Evolutionary conservation across 2,888 invertebrate genomes (phyloP), one percentile per base, ranked within the genome.

Genomic region (Drosophila mettleri): DNA sequence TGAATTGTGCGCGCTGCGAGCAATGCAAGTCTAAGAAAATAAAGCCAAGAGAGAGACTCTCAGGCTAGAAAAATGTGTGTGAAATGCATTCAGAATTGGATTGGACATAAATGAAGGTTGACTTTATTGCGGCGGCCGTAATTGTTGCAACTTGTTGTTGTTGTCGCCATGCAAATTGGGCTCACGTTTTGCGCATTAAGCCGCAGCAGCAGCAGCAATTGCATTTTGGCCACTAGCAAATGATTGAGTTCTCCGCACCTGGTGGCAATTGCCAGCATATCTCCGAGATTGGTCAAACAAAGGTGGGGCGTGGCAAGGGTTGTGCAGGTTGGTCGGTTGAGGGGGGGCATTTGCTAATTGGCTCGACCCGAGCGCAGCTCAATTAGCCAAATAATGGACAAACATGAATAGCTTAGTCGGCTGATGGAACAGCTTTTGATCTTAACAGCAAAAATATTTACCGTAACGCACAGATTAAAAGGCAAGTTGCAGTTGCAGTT

Each of bases 181-280:
- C 81, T 89, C 91, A 90, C 90, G 91, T 88, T 90, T 91, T 85
- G 74, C 73, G 79, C 89, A 90, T 90, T 90, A 89, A 85, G 77
- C 52, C 65, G 63, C 84, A 89, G 89, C 89, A 84, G 74, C 58
- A 12, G 61, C 75, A 66, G 64, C 84, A 89, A 89, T 89, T 85
- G 82, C 83, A n/a, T n/a, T n/a, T n/a, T n/a, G n/a, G n/a, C n/a
- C n/a, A n/a, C n/a, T n/a, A 51, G 41, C 71, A 60, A 61, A 70
- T 86, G 83, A 83, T 88, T 83, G 86, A 88, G 87, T 82, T 85
- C 83, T 87, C 79, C 64, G 88, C 87, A 89, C 82, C 89, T 87
- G 71, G 76, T 57, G 58, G 54, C 41, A 46, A 54, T 34, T 54
- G 51, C 80, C 66, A 62, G 80, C 76, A 82, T 82, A 53, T 41